Evolutionary conservation across 2,113 vertebrate genomes (phyloP).

Genomic region (Spilogale gracilis): DNA sequence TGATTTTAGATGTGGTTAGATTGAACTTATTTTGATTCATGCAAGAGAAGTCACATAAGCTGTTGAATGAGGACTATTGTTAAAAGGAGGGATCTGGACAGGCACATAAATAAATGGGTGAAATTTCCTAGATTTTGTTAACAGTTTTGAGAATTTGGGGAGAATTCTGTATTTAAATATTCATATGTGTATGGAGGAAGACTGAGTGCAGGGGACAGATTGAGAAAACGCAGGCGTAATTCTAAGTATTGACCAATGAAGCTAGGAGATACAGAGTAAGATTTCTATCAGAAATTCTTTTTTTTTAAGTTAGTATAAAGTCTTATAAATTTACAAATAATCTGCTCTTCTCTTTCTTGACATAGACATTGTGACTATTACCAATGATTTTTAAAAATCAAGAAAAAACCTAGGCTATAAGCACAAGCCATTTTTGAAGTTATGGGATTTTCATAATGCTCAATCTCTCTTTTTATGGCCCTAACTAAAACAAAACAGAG

Average conservation of each 20-base stretch:
- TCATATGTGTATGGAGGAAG: neutral
- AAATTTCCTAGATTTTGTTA: neutral
- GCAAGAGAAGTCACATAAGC: neutral
- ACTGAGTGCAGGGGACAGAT: neutral
- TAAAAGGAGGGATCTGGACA: neutral
- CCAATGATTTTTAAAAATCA: neutral
- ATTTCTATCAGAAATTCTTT: neutral
- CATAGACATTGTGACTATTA: neutral
- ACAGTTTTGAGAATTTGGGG: neutral
- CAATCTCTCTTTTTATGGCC: neutral
- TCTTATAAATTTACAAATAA: neutral
- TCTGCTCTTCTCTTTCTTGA: neutral
- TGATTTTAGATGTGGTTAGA: neutral
- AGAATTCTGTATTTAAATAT: constrained; percentile 24
- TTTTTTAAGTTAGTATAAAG: neutral
- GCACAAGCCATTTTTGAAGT: neutral
- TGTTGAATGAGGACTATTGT: neutral
- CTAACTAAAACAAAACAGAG: neutral
- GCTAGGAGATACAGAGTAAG: neutral
- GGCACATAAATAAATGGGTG: neutral
- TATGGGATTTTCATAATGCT: neutral
- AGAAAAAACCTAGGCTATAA: neutral
- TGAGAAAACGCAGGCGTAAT: neutral
- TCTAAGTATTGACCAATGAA: neutral
- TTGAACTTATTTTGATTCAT: neutral